Conservation (phyloP, 2,113 vertebrate species). For the Apodemus sylvaticus region DNA sequence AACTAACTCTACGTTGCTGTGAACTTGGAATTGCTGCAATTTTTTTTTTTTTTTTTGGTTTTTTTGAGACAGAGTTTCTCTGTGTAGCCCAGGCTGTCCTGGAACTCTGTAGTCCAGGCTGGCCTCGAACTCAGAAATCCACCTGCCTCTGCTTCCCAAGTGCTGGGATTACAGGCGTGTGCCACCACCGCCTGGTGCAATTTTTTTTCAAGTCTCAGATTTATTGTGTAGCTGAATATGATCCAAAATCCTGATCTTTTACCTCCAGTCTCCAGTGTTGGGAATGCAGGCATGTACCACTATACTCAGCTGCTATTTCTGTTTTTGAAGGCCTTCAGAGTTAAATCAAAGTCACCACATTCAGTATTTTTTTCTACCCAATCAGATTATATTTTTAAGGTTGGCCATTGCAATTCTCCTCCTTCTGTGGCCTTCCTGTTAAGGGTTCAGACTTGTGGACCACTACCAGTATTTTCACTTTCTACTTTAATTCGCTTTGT, state of each 20-base stretch:
- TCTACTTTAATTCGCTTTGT: background rate
- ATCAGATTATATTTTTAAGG: background rate
- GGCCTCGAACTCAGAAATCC: too few species aligned
- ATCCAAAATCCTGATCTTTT: background rate
- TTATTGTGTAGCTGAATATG: background rate
- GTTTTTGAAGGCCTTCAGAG: background rate
- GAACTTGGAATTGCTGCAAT: background rate
- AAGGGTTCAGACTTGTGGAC: background rate
- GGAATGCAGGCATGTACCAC: background rate
- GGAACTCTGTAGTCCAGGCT: too few species aligned
- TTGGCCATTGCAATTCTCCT: background rate
- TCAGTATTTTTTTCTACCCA: background rate
- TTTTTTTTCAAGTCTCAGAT: background rate
- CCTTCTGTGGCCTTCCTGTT: background rate
- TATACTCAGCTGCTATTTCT: background rate
- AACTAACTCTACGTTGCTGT: background rate
- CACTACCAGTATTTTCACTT: background rate
- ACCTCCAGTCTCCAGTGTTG: background rate
- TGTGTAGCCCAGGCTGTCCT: too few species aligned
- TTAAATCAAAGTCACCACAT: constrained; percentile 29
- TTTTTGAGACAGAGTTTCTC: too few species aligned
- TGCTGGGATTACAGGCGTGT: too few species aligned
- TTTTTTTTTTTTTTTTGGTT: too few species aligned
- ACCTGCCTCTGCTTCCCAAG: too few species aligned
- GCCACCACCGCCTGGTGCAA: too few species aligned